Percentiles rank a stretch among this genome's conserved stretches.
Evolutionary conservation across 2,113 vertebrate genomes (phyloP).

Genomic region (Psittacara wagleri): DNA sequence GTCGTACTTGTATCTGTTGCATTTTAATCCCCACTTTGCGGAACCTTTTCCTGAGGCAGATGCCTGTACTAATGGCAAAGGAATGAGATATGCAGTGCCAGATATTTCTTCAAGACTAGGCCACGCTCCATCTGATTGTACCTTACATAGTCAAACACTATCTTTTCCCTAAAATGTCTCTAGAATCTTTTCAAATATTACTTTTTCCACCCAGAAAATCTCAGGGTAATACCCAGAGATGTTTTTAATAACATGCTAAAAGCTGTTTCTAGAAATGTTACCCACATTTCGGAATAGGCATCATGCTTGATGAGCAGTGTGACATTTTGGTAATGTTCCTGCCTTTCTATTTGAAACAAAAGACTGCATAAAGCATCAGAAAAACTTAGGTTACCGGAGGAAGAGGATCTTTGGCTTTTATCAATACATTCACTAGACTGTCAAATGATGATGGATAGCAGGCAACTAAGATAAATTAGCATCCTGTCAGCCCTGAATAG

Average conservation of each 20-base stretch:
- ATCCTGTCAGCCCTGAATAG: conserved; percentile 52
- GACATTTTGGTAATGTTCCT: neutral
- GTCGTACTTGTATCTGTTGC: neutral
- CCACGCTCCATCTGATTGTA: neutral
- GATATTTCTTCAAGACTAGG: neutral
- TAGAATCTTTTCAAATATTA: neutral
- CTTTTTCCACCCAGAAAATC: neutral
- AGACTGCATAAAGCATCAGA: neutral
- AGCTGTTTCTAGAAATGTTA: neutral
- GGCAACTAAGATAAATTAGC: conserved; percentile 57
- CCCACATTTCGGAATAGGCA: neutral
- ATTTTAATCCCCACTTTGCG: neutral
- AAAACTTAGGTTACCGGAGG: neutral
- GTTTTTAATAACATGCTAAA: neutral
- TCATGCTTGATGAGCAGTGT: neutral
- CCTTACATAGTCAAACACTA: neutral
- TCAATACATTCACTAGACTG: conserved; percentile 21
- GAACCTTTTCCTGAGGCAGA: neutral
- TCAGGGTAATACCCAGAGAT: neutral
- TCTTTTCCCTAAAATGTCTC: neutral
- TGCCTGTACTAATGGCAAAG: neutral
- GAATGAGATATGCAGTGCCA: neutral
- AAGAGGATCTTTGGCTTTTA: conserved; percentile 28
- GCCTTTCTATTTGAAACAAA: conserved; percentile 19
- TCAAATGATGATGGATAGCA: conserved; percentile 60